A percentile compares a stretch with the other conserved stretches of the same genome.
Evolutionary conservation across 2,113 vertebrate genomes (phyloP).

Genomic region (Otolemur garnettii): DNA sequence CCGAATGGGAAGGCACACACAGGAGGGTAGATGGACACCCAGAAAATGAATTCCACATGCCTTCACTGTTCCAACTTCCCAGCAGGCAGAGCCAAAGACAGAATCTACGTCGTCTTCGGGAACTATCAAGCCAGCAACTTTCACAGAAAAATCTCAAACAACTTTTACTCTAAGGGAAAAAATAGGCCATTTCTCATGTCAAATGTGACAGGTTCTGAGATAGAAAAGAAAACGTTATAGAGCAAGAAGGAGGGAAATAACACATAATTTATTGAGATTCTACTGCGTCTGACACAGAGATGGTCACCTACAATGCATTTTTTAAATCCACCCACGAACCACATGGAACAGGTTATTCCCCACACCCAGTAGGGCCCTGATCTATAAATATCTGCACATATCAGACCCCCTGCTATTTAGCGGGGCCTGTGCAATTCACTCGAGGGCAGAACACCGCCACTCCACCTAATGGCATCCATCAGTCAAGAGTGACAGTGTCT

Average conservation of each 20-base stretch:
- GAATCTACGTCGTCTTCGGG: background rate
- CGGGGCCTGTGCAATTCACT: background rate
- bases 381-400: background rate
- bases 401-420: background rate
- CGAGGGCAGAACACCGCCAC: background rate
- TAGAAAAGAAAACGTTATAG: background rate
- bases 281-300: background rate
- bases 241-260: background rate
- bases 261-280: background rate
- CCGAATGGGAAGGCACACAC: background rate
- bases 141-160: conserved; percentile 8
- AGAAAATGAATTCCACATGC: background rate
- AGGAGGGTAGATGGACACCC: background rate
- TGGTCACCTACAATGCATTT: background rate
- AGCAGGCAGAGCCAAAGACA: background rate
- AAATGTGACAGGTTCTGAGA: conserved; percentile 22
- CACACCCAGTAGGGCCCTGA: background rate
- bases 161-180: background rate
- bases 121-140: background rate
- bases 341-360: background rate
- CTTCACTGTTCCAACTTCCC: background rate
- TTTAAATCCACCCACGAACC: background rate
- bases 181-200: background rate
- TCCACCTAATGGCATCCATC: background rate
- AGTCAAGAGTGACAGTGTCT: background rate